Percentiles rank a stretch among this genome's conserved stretches.
phyloP scores from a whole-genome alignment of 2,888 invertebrate genomes.

The Synergus umbraculus region DNA sequence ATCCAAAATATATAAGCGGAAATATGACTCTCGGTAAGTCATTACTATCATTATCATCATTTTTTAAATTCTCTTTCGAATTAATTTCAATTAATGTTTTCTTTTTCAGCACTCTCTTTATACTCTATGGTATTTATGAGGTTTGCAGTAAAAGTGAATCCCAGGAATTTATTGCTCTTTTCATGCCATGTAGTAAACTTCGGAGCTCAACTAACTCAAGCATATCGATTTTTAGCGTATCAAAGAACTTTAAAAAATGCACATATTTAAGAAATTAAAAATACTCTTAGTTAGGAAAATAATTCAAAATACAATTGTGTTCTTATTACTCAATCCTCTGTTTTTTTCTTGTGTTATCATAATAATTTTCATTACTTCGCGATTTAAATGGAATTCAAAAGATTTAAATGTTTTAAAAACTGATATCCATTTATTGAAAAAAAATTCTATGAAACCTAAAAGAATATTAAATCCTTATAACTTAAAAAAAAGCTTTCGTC shows the following conservation, averaged over 20 bases:
- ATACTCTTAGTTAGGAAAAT: not conserved
- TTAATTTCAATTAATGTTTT: not conserved
- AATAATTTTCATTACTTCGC: not conserved
- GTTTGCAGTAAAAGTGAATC: conserved; percentile 68
- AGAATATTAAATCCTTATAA: not conserved
- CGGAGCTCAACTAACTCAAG: conserved; percentile 73
- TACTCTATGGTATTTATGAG: conserved; percentile 70
- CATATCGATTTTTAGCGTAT: conserved; percentile 84
- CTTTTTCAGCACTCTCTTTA: conserved; percentile 65
- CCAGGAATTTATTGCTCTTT: conserved; percentile 68
- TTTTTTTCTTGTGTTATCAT: not conserved
- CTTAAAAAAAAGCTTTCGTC: not conserved
- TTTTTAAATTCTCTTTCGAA: no score
- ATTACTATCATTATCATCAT: no score
- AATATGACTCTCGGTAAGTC: conserved; percentile 93
- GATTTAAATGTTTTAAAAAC: no score
- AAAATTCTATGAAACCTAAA: not conserved
- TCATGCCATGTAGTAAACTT: conserved; percentile 68
- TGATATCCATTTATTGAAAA: no score
- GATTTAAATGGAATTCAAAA: no score
- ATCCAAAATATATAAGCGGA: conserved; percentile 95
- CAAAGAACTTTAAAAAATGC: conserved; percentile 65
- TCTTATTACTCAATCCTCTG: not conserved
- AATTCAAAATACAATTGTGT: not conserved
- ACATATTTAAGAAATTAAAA: conserved; percentile 14